phyloP scores from a whole-genome alignment of 2,797 vertebrate species.

The Notoglanidium macrostoma region DNA sequence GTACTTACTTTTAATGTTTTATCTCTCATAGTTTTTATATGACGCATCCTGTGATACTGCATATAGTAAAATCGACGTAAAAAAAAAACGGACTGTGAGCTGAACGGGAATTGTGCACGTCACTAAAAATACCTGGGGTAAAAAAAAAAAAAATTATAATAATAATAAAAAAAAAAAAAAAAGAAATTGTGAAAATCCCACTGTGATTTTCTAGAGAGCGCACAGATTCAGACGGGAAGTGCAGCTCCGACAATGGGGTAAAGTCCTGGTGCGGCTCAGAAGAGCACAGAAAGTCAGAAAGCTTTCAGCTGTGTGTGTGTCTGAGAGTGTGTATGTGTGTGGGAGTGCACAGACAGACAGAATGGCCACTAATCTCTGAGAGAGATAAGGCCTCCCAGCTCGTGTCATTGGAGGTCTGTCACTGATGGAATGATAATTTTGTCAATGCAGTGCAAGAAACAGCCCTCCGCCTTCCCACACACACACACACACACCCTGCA shows the following conservation, averaged over 20 bases:
- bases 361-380: conserved; percentile 34
- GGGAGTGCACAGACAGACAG: background rate
- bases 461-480: background rate
- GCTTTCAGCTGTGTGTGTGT: conserved; percentile 18
- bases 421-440: conserved; percentile 49
- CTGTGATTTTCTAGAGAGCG: background rate
- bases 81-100: background rate
- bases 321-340: conserved; percentile 25
- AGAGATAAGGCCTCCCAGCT: conserved; percentile 44
- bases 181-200: background rate
- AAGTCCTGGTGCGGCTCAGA: conserved; percentile 3
- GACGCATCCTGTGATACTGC: background rate
- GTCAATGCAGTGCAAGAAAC: conserved; percentile 33
- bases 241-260: background rate
- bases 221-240: background rate
- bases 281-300: background rate
- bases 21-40: background rate
- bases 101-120: background rate
- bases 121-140: background rate
- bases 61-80: background rate
- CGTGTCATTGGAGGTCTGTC: conserved; percentile 39
- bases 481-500: background rate
- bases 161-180: background rate
- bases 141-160: background rate
- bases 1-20: background rate